Conservation (phyloP, 1,140 invertebrate species). For the Solenopsis invicta region DNA sequence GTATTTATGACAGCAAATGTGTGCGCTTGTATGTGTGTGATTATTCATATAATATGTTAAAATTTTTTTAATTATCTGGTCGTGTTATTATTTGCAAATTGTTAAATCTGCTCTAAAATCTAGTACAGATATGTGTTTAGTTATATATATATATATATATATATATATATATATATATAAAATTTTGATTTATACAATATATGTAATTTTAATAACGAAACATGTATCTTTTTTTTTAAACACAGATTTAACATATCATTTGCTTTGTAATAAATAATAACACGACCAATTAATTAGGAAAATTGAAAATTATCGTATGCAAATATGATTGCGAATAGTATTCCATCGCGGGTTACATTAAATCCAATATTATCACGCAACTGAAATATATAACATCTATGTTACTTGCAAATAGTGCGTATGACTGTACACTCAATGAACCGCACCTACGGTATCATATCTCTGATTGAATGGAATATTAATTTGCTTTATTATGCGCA, state of each 20-base stretch:
- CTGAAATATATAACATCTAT: not conserved
- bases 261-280: not conserved
- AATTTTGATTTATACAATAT: not conserved
- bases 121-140: no score
- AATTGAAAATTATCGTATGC: conserved; percentile 25
- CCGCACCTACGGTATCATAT: not conserved
- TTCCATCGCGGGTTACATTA: conserved; percentile 4
- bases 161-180: no score
- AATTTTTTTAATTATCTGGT: conserved; percentile 42
- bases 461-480: conserved; percentile 51
- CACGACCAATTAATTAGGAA: conserved; percentile 37
- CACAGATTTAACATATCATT: conserved; percentile 3
- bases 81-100: not conserved
- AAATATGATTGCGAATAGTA: not conserved
- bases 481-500: conserved; percentile 53
- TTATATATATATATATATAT: not conserved
- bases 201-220: no score
- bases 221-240: not conserved
- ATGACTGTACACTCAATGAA: conserved; percentile 21
- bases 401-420: conserved; percentile 43
- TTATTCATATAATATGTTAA: no score
- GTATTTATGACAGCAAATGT: not conserved
- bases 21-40: no score
- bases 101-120: no score
- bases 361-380: conserved; percentile 42